Base-by-base conservation (phyloP, 2,797 vertebrate genomes). In the Chaetophractus vellerosus region DNA sequence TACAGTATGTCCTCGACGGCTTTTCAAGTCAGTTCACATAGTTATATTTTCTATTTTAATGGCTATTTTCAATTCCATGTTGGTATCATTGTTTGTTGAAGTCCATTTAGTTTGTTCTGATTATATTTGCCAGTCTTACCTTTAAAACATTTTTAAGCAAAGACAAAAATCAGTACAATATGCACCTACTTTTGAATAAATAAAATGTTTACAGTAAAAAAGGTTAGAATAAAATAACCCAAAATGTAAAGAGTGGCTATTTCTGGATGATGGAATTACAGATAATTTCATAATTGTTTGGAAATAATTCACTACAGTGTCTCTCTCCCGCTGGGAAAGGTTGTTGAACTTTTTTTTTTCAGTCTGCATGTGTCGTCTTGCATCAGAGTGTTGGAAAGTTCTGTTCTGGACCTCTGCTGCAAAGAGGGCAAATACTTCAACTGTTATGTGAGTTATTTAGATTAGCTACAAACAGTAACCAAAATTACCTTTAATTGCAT, bases 141-240 rank as follows among this genome's bases (percentile, higher is more conserved):
- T 76, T 93, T 89, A 76, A 85, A 78, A 90, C n/a, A 21, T 59
- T 72, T 88, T 93, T 52, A 95, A 91, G 31, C n/a, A 88, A 92
- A 78, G 28, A 28, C 4, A 85, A 78, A 88, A 84, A 71, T 83
- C 18, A 72, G 45, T 33, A 61, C 1, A 78, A 9, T 33, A 61
- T 21, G 11, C 78, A 38, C 21, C 41, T 88, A 48, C 28, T 88
- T 92, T 94, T 33, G 21, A 81, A 50, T 63, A 94, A 85, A 69
- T 52, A 89, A 96, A 88, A 74, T 3, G 69, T 31, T 79, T 6
- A 48, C 61, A 64, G 45, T 83, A 18, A 4, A 59, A 79, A 89
- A 87, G 15, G 28, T 48, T 72, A 41, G 48, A 87, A 85, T 33
- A 19, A 92, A 90, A 78, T 55, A 64, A 90, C 64, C 50, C 14